Evolutionary conservation across 2,797 vertebrate genomes (phyloP).

Genomic region (Morus bassanus): DNA sequence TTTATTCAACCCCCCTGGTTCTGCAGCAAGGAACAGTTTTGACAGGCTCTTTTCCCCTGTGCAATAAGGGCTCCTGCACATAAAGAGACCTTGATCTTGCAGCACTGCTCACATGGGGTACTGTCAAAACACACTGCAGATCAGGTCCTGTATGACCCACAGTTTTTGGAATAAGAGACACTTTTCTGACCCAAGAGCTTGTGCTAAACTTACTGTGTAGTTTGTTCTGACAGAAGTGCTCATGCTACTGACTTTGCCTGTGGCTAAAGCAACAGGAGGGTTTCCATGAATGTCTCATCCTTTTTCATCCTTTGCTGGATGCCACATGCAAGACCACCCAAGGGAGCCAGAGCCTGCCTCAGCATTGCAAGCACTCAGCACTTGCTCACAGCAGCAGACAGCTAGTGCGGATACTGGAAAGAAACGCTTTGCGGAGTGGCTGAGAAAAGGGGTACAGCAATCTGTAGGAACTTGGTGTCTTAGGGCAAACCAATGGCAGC

Average conservation of each 20-base stretch:
- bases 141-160: rapidly evolving
- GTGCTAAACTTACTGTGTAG: neutral
- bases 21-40: neutral
- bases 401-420: neutral
- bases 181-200: neutral
- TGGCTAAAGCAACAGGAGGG: neutral
- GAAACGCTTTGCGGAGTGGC: neutral
- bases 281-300: neutral
- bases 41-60: rapidly evolving
- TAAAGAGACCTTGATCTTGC: neutral
- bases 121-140: neutral
- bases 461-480: neutral
- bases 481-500: neutral
- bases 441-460: neutral
- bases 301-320: neutral
- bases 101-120: neutral
- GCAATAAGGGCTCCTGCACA: neutral
- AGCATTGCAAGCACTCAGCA: neutral
- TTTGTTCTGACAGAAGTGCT: neutral
- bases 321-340: neutral
- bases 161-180: neutral
- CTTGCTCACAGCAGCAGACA: neutral
- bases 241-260: neutral
- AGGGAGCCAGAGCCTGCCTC: neutral
- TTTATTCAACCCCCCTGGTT: neutral